phyloP scores from a whole-genome alignment of 2,113 vertebrate species.

The Aphyosemion australe region DNA sequence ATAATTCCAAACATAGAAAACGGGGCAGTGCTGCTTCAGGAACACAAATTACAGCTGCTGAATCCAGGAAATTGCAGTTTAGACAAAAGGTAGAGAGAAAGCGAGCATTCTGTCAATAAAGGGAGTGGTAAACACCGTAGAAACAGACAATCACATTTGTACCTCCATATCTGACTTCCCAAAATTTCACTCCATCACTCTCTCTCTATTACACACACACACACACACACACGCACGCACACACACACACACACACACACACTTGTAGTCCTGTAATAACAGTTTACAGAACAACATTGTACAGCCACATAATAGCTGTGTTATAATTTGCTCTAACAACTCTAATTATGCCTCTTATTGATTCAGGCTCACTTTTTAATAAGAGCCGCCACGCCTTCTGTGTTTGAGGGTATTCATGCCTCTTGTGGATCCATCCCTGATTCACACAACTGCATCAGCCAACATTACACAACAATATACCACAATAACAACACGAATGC shows the following conservation, averaged over 20 bases:
- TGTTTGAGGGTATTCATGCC: constrained; percentile 92
- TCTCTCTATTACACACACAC: no score
- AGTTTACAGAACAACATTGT: constrained; percentile 97
- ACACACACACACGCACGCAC: constrained; percentile 49
- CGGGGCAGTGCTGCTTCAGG: constrained; percentile 35
- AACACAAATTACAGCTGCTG: constrained; percentile 69
- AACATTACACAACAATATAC: constrained; percentile 67
- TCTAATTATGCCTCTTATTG: constrained; percentile 99
- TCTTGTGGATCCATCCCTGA: constrained; percentile 95
- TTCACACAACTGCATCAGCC: constrained; percentile 80
- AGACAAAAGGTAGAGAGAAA: constrained; percentile 93
- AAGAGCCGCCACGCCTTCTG: constrained; percentile 96
- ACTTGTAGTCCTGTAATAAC: constrained; percentile 90
- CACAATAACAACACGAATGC: constrained; percentile 79
- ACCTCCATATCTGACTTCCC: constrained; percentile 71
- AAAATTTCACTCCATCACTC: constrained; percentile 50
- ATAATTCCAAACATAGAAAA: constrained; percentile 50
- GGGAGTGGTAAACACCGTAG: constrained; percentile 93
- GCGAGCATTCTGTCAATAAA: constrained; percentile 95
- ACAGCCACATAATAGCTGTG: constrained; percentile 94
- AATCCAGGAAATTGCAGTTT: constrained; percentile 91
- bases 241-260: constrained; percentile 80
- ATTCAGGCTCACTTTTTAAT: constrained; percentile 99
- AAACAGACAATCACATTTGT: constrained; percentile 91
- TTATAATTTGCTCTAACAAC: constrained; percentile 99